Percentiles rank a stretch among this genome's conserved stretches.
phyloP scores from a whole-genome alignment of 2,113 vertebrate species.

The Pedetes capensis region DNA sequence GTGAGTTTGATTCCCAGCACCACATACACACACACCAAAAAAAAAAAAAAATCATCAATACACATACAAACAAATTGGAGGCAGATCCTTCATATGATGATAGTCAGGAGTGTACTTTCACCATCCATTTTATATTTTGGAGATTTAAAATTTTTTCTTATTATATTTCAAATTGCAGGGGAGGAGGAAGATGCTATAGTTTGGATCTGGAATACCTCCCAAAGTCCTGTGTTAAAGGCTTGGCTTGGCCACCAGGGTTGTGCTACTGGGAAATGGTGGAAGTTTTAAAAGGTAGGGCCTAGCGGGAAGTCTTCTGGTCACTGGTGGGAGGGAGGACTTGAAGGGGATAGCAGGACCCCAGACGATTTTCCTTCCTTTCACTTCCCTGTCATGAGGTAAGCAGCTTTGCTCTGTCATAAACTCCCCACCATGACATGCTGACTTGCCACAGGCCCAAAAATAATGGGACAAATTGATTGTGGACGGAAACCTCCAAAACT shows the following conservation, averaged over 20 bases:
- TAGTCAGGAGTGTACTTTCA: neutral
- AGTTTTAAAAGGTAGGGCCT: too few species aligned
- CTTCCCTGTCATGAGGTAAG: neutral
- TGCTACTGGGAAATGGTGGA: neutral
- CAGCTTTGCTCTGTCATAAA: neutral
- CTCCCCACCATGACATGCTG: too few species aligned
- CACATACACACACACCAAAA: too few species aligned
- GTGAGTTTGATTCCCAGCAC: too few species aligned
- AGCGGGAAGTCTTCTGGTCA: neutral
- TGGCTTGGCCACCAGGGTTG: neutral
- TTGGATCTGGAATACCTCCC: too few species aligned
- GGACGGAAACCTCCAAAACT: too few species aligned
- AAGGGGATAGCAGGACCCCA: neutral
- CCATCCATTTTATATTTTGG: neutral
- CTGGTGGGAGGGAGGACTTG: neutral
- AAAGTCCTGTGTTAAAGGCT: neutral
- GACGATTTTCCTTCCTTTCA: neutral
- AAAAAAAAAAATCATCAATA: neutral
- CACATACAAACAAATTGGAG: neutral
- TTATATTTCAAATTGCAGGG: neutral
- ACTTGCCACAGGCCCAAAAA: too few species aligned
- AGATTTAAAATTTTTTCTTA: neutral
- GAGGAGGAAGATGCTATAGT: too few species aligned
- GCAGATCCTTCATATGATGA: neutral
- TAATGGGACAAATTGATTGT: too few species aligned